Evolutionary conservation across 92 coral and sea anemone genomes (phyloP), one percentile per base, ranked within the genome.

Genomic region (Chrysogorgia sp.): DNA sequence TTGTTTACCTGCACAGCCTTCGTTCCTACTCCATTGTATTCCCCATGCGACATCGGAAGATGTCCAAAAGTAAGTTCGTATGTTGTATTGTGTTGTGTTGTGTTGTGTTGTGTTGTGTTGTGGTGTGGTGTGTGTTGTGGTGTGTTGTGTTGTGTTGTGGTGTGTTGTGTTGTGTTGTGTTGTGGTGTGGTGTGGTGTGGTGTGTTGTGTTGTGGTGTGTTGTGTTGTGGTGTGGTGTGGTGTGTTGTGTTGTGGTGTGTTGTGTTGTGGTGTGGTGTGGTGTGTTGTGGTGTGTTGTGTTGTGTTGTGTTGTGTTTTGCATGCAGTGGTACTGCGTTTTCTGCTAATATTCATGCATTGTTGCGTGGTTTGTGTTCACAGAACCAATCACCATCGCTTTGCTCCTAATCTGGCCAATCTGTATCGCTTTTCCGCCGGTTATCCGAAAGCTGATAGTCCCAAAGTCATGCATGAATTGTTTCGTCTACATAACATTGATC

Each of bases 21-120:
- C 49, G 76, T 2, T 69, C 76, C 25, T 69, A 69, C 23, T 69
- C 76, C 8, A 69, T 69, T 31, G 76, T 57, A 0, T 69, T 45
- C 24, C 76, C 76, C 13, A 26, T 69, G 32, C 50, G 43, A 23
- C 76, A 69, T 69, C 76, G 76, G 23, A 55, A 69, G 48, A 21
- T 69, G 76, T 45, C 50, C 12, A 69, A 69, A 0, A 69, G 76
- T 69, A 37, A 69, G 76, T 69, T 9, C 0, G 13, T 31, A 29
- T 3, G 59, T 17, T 23, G 6, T 52, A 17, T 4, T 17, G 3
- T 52, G 26, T 4, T 17, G 59, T 52, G 9, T 52, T 17, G 20
- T 52, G 17, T 23, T 52, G 59, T 23, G 59, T 6, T 17, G 59
- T 52, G 59, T 52, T 37, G 43, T 4, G 53, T 7, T 47, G 53